Evolutionary conservation across 1,140 invertebrate genomes (phyloP).

Genomic region (Diplogasteroides magnus): DNA sequence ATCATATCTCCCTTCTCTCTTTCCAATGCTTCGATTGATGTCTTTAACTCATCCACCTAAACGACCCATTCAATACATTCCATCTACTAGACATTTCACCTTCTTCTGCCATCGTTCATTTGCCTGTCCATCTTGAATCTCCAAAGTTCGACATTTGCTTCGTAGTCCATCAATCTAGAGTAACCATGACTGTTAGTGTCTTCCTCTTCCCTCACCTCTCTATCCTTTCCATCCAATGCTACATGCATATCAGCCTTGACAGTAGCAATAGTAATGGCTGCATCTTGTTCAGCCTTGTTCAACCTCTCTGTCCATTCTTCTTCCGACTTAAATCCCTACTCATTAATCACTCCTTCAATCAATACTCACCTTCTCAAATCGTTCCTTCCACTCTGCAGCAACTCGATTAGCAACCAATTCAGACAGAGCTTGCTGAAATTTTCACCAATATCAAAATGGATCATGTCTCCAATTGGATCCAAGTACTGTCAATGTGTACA

Average conservation of each 20-base stretch:
- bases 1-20: conserved; percentile 50
- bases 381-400: conserved; percentile 44
- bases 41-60: conserved; percentile 10
- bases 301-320: conserved; percentile 15
- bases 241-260: conserved; percentile 42
- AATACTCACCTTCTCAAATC: conserved; percentile 29
- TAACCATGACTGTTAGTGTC: not conserved
- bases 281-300: conserved; percentile 30
- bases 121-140: conserved; percentile 40
- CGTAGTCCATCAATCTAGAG: conserved; percentile 40
- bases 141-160: conserved; percentile 38
- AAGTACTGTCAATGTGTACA: too few species aligned
- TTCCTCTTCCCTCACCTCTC: conserved; percentile 20
- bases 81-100: conserved; percentile 12
- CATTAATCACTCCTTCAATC: not conserved
- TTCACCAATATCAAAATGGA: conserved; percentile 2
- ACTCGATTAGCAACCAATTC: conserved; percentile 26
- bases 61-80: conserved; percentile 2
- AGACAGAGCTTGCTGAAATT: conserved; percentile 14
- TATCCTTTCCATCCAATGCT: conserved; percentile 39
- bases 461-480: too few species aligned
- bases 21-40: conserved; percentile 38
- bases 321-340: not conserved
- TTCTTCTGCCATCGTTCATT: conserved; percentile 38
- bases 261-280: conserved; percentile 38